phyloP scores from a whole-genome alignment of 37 sponge, comb jelly and placozoan species.

The Spongia lamella region DNA sequence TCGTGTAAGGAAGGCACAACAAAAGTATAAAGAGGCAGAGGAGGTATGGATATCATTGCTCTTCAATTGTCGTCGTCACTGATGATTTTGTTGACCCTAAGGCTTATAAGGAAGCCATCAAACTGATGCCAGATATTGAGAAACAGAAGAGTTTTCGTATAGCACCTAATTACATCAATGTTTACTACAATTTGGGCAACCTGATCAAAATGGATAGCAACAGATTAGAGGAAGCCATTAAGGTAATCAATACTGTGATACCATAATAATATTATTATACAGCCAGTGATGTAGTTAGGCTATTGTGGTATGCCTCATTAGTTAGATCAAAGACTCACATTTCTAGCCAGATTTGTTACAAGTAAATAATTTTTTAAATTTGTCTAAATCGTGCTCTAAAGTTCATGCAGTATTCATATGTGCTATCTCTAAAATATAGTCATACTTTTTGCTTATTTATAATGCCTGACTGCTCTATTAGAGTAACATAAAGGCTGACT shows the following conservation, averaged over 20 bases:
- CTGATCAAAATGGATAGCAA: slow-evolving; percentile 48
- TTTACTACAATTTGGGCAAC: slow-evolving; percentile 87
- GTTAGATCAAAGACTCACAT: no score
- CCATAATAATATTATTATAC: background rate
- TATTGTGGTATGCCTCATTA: no score
- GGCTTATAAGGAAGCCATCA: slow-evolving; percentile 70
- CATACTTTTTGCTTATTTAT: no score
- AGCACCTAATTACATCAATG: slow-evolving; percentile 79
- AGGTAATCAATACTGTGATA: background rate
- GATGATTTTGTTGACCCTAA: background rate
- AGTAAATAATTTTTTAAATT: no score
- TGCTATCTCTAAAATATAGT: no score
- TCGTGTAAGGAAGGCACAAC: slow-evolving; percentile 62
- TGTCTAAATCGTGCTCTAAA: no score
- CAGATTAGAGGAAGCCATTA: slow-evolving; percentile 69
- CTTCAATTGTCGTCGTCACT: no score
- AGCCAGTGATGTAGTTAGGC: background rate
- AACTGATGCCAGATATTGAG: slow-evolving; percentile 65
- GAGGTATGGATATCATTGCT: slow-evolving; percentile 20
- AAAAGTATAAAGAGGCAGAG: slow-evolving; percentile 62
- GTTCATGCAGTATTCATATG: no score
- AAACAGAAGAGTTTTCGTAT: slow-evolving; percentile 70
- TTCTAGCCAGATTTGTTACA: no score
- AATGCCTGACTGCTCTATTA: no score
- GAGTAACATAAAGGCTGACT: no score